These are phyloP conservation scores for Ptilonorhynchus violaceus DNA, from an alignment of 2,113 vertebrate species.

Conservation along the genomic window DNA sequence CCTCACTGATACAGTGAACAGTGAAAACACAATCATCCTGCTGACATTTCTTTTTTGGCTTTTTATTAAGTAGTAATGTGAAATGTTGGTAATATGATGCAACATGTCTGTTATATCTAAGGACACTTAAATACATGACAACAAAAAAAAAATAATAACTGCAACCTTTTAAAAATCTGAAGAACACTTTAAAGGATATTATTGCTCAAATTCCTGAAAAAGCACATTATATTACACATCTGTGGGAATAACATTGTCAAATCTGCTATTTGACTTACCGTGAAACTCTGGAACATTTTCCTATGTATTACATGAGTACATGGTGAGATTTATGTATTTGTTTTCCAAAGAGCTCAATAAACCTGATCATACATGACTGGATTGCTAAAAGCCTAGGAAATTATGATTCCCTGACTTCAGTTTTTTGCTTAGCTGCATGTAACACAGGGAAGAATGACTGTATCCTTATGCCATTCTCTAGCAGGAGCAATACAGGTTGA, in stretches of 20 bases:
- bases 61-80: slow-evolving; percentile 2
- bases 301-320: background rate
- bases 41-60: background rate
- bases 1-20: background rate
- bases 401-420: background rate
- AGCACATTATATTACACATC: background rate
- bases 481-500: background rate
- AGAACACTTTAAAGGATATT: background rate
- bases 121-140: background rate
- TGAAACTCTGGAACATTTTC: background rate
- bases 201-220: background rate
- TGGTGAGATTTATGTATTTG: background rate
- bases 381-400: background rate
- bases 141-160: background rate
- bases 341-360: slow-evolving; percentile 11
- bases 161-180: background rate
- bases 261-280: background rate
- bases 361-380: background rate
- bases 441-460: background rate
- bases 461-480: background rate
- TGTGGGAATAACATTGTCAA: background rate
- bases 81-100: background rate
- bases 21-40: background rate
- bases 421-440: background rate
- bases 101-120: background rate